Conservation (phyloP, 2,797 vertebrate genomes). For the Cuniculus paca region DNA sequence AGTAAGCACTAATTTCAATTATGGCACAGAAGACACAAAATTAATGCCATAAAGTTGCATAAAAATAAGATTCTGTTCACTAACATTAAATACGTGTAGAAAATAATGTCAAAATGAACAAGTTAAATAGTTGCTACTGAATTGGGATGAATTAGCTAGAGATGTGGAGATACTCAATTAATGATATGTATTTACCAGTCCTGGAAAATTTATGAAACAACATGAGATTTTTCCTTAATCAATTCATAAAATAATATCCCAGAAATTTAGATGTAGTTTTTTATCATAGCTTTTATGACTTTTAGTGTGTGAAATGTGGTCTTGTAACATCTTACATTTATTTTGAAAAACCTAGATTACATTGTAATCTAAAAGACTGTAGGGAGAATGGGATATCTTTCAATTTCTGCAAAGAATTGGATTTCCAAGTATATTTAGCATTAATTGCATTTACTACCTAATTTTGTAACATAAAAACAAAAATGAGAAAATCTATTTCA, state of each 20-base stretch:
- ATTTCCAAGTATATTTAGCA: not conserved
- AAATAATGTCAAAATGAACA: not conserved
- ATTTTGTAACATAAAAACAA: slow-evolving; percentile 32
- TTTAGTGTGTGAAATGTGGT: not conserved
- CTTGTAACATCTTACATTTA: not conserved
- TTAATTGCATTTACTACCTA: not conserved
- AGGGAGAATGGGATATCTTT: not conserved
- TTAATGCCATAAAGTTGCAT: not conserved
- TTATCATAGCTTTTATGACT: not conserved
- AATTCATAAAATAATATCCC: not conserved
- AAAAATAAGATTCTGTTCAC: not conserved
- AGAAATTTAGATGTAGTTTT: not conserved
- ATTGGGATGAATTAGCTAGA: not conserved
- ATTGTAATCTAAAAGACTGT: not conserved
- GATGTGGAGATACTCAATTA: slow-evolving; percentile 21
- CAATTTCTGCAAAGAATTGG: not conserved
- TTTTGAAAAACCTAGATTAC: not conserved
- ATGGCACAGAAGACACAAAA: not conserved
- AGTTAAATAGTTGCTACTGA: not conserved
- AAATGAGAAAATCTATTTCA: not conserved
- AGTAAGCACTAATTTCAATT: not conserved
- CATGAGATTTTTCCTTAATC: not conserved
- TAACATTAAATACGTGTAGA: not conserved
- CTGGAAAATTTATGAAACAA: not conserved
- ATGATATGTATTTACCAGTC: not conserved